phyloP scores from a whole-genome alignment of 1,140 invertebrate species.

The Scaptomyza pallida region DNA sequence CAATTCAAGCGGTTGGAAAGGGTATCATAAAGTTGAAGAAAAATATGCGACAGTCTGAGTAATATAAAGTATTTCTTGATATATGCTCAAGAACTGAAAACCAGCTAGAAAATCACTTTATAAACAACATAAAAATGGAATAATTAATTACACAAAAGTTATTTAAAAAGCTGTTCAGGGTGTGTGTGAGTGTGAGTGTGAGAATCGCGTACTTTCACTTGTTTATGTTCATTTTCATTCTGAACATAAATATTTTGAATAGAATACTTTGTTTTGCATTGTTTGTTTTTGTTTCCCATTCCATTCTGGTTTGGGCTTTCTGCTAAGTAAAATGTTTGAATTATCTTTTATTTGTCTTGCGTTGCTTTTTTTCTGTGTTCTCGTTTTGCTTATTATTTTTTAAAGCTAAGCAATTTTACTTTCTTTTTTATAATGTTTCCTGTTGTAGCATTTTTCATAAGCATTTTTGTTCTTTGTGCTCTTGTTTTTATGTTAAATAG shows the following conservation, averaged over 20 bases:
- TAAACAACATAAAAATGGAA: background rate
- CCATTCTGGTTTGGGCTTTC: constrained; percentile 30
- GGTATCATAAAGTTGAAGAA: background rate
- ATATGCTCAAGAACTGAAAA: no score
- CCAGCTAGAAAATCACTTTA: background rate
- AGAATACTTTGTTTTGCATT: constrained; percentile 19
- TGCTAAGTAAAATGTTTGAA: constrained; percentile 74
- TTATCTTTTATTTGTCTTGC: constrained; percentile 67
- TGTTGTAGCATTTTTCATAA: constrained; percentile 42
- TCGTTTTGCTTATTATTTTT: constrained; percentile 2
- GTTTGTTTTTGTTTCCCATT: constrained; percentile 40
- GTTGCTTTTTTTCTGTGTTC: constrained; percentile 7
- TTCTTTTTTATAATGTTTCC: background rate
- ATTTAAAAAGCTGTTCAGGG: background rate
- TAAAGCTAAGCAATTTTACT: constrained; percentile 14
- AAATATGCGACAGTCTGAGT: background rate
- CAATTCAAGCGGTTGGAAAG: constrained; percentile 45
- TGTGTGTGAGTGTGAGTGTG: background rate
- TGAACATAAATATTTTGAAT: background rate
- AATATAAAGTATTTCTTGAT: background rate
- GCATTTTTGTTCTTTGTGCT: constrained; percentile 31
- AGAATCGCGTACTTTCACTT: background rate
- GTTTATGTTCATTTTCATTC: background rate
- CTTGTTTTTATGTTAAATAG: constrained; percentile 62
- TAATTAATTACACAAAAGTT: background rate